These are phyloP conservation scores for Aplidium turbinatum DNA, from an alignment of 23 tunicate species.

Conservation along the genomic window DNA sequence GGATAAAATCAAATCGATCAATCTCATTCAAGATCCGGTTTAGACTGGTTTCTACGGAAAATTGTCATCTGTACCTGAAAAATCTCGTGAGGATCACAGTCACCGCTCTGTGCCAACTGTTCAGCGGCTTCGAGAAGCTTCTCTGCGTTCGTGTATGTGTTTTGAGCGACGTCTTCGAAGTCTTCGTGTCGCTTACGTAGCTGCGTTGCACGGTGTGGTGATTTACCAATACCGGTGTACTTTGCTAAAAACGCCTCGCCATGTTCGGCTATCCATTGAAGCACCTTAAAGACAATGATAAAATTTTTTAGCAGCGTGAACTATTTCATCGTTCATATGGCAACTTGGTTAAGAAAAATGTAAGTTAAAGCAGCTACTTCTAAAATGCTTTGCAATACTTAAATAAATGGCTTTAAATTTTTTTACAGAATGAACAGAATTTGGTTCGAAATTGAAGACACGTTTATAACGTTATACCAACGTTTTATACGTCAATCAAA, in stretches of 20 bases:
- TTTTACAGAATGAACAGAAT: no score
- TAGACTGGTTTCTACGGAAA: background rate
- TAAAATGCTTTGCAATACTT: no score
- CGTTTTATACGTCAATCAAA: no score
- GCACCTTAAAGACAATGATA: constrained; percentile 53
- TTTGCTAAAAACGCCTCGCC: constrained; percentile 94
- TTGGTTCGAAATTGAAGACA: no score
- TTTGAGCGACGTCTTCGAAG: constrained; percentile 93
- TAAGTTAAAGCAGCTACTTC: no score
- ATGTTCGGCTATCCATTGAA: constrained; percentile 87
- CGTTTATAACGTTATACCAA: no score
- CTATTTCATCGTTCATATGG: no score
- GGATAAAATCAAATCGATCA: background rate
- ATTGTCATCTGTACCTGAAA: constrained; percentile 62
- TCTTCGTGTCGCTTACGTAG: constrained; percentile 88
- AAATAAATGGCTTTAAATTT: no score
- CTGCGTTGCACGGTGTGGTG: constrained; percentile 82
- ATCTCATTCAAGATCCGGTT: background rate
- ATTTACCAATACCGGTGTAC: constrained; percentile 88
- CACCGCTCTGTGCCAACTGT: constrained; percentile 94
- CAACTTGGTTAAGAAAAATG: no score
- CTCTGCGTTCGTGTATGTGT: constrained; percentile 97
- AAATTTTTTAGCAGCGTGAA: no score
- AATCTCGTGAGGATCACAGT: constrained; percentile 94
- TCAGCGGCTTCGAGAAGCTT: constrained; percentile 93